Evolutionary conservation across 2,797 vertebrate genomes (phyloP).

Genomic region (Craterocephalus amniculus): DNA sequence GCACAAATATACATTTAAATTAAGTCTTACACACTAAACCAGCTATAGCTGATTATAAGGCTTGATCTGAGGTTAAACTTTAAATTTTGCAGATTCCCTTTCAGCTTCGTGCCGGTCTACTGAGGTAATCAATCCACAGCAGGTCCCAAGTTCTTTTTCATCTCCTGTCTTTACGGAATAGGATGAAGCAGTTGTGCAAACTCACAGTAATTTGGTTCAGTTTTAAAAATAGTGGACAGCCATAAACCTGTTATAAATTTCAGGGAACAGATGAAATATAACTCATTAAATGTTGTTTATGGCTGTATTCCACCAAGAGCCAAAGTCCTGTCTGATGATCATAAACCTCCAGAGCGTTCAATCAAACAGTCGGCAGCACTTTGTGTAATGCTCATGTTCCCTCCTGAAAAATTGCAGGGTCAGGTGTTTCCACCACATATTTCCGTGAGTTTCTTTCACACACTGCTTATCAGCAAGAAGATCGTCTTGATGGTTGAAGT

Average conservation of each 20-base stretch:
- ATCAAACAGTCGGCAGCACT: not conserved
- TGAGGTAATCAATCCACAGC: not conserved
- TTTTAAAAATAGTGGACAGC: not conserved
- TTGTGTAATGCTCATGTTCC: constrained; percentile 3
- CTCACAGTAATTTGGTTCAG: not conserved
- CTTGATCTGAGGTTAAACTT: not conserved
- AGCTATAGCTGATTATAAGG: not conserved
- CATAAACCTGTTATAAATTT: not conserved
- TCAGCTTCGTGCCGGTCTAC: not conserved
- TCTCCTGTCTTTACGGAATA: not conserved
- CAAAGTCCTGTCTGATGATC: constrained; percentile 4
- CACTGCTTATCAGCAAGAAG: not conserved
- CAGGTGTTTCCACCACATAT: not conserved
- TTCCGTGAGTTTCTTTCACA: not conserved
- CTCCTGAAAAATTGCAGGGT: not conserved
- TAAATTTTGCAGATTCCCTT: not conserved
- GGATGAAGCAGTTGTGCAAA: not conserved
- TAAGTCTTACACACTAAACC: not conserved
- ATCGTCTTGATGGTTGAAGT: not conserved
- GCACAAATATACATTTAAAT: not conserved
- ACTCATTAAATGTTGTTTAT: not conserved
- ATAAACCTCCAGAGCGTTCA: not conserved
- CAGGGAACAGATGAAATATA: too few species aligned
- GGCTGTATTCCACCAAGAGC: not conserved
- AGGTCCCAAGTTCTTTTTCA: not conserved